phyloP scores from a whole-genome alignment of 2,888 invertebrate species.

The Thyatira batis region DNA sequence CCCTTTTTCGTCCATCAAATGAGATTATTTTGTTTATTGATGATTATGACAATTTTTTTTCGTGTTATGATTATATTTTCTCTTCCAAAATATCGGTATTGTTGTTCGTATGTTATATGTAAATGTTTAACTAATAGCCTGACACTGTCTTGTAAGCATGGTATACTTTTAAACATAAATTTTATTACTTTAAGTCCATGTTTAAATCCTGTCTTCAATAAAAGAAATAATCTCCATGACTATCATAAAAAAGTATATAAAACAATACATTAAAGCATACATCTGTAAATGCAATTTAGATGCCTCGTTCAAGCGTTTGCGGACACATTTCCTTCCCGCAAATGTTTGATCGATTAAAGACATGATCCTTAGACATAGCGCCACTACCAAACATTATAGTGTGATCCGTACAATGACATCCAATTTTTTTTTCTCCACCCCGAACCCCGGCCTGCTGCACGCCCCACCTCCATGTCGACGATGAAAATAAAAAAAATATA shows the following conservation, averaged over 20 bases:
- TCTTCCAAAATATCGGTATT: constrained; percentile 24
- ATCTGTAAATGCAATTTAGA: constrained; percentile 67
- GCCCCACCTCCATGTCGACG: constrained; percentile 73
- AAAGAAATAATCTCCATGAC: constrained; percentile 70
- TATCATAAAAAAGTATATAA: constrained; percentile 40
- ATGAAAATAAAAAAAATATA: constrained; percentile 59
- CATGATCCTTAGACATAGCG: constrained; percentile 63
- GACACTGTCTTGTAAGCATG: constrained; percentile 67
- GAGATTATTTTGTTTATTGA: constrained; percentile 79
- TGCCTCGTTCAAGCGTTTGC: constrained; percentile 55
- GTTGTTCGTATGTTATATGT: constrained; percentile 58
- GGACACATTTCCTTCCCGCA: constrained; percentile 29
- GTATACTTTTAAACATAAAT: constrained; percentile 35
- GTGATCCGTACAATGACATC: constrained; percentile 81
- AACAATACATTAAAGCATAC: constrained; percentile 56
- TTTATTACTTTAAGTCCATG: constrained; percentile 28
- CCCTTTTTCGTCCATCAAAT: constrained; percentile 40
- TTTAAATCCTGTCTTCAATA: constrained; percentile 46
- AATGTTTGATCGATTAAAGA: constrained; percentile 46
- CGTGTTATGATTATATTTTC: constrained; percentile 17
- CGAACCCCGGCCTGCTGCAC: constrained; percentile 78
- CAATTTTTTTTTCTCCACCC: constrained; percentile 76
- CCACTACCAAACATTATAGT: constrained; percentile 63
- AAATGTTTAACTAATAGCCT: constrained; percentile 72
- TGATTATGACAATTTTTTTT: constrained; percentile 29